phyloP scores from a whole-genome alignment of 2,797 vertebrate genomes.

The Sebastes umbrosus region DNA sequence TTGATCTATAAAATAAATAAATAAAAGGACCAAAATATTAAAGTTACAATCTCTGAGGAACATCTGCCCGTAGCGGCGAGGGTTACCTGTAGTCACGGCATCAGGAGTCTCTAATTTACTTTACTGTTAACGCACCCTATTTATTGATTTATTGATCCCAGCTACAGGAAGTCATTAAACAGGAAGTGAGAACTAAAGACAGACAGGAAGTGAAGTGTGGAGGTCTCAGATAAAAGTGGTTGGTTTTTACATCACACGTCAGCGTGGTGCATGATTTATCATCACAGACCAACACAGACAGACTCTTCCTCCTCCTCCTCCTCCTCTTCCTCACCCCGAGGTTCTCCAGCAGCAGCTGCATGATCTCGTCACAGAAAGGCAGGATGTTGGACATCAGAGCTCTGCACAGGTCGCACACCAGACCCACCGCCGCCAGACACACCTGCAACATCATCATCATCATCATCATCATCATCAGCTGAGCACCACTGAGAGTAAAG shows the following conservation, averaged over 20 bases:
- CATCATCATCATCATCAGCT: not conserved
- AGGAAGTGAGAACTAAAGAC: too few species aligned
- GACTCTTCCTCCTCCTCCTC: not conserved
- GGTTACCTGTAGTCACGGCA: too few species aligned
- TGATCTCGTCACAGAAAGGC: slow-evolving; percentile 97
- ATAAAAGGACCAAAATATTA: too few species aligned
- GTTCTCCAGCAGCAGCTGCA: slow-evolving; percentile 97
- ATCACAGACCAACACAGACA: slow-evolving; percentile 7
- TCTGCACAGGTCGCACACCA: slow-evolving; percentile 95
- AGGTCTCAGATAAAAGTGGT: slow-evolving; percentile 22
- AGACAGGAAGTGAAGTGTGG: too few species aligned
- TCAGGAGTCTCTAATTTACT: too few species aligned
- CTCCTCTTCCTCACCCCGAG: slow-evolving; percentile 87
- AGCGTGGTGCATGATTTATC: slow-evolving; percentile 46
- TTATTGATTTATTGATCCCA: too few species aligned
- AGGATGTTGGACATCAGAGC: slow-evolving; percentile 95
- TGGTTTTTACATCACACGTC: slow-evolving; percentile 22
- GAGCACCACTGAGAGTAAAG: too few species aligned
- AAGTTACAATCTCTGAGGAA: too few species aligned
- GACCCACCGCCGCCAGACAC: slow-evolving; percentile 94
- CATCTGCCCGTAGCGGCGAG: too few species aligned
- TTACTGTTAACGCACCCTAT: too few species aligned
- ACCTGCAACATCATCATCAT: slow-evolving; percentile 79
- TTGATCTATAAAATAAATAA: too few species aligned
- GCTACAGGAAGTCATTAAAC: too few species aligned